Evolutionary conservation across 2,797 vertebrate species (phyloP).

Genomic region (Toxotes lorentzi): DNA sequence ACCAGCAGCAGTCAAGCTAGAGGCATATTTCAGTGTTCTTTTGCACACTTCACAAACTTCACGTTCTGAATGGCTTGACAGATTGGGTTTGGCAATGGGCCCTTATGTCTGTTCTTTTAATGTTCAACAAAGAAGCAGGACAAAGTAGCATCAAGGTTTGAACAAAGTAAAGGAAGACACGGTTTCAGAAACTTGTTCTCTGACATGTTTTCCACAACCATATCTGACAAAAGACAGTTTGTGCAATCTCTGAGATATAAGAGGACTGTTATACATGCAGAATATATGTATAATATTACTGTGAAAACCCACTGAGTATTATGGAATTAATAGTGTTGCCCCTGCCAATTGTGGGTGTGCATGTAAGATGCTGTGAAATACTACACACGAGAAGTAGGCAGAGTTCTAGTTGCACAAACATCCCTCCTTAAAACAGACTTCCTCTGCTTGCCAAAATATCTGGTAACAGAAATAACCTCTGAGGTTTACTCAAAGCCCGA

Average conservation of each 20-base stretch:
- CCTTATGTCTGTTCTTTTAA: slow-evolving; percentile 67
- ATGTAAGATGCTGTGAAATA: slow-evolving; percentile 47
- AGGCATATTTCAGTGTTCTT: slow-evolving; percentile 67
- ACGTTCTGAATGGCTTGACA: slow-evolving; percentile 76
- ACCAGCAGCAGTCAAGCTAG: slow-evolving; percentile 64
- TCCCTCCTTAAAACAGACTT: slow-evolving; percentile 17
- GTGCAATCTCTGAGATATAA: slow-evolving; percentile 48
- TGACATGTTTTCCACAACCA: slow-evolving; percentile 65
- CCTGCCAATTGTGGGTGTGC: slow-evolving; percentile 51
- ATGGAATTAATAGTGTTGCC: slow-evolving; percentile 43
- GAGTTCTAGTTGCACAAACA: slow-evolving; percentile 42
- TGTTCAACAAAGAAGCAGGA: slow-evolving; percentile 67
- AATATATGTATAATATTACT: slow-evolving; percentile 33
- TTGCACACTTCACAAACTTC: slow-evolving; percentile 72
- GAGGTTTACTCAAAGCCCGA: slow-evolving; percentile 37
- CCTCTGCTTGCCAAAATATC: slow-evolving; percentile 43
- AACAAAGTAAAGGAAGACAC: slow-evolving; percentile 57
- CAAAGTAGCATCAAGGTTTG: slow-evolving; percentile 58
- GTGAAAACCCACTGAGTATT: slow-evolving; percentile 24
- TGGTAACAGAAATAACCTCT: slow-evolving; percentile 40
- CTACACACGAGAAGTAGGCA: slow-evolving; percentile 30
- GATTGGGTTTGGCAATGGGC: slow-evolving; percentile 80
- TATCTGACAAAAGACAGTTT: slow-evolving; percentile 51
- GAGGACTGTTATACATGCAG: slow-evolving; percentile 25
- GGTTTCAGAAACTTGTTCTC: slow-evolving; percentile 40